phyloP scores from a whole-genome alignment of 2,888 invertebrate species.

The Polymixis lichenea region DNA sequence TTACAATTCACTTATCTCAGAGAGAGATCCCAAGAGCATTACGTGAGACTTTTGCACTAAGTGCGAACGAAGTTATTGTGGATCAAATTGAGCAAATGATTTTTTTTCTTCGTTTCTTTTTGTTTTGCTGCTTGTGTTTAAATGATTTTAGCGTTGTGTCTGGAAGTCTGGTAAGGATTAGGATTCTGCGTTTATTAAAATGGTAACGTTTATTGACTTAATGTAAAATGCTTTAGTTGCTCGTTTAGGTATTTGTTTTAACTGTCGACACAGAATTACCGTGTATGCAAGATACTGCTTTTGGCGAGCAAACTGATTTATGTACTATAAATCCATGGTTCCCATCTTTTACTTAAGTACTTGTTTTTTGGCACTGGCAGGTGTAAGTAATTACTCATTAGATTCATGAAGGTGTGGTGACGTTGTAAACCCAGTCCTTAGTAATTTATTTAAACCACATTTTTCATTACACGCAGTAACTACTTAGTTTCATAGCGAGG shows the following conservation, averaged over 20 bases:
- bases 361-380: no score
- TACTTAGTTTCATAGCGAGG: conserved; percentile 41
- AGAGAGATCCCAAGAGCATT: conserved; percentile 71
- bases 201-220: no score
- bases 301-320: no score
- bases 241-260: background rate
- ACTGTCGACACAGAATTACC: background rate
- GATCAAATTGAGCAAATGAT: conserved; percentile 50
- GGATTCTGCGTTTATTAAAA: background rate
- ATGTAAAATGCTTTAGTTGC: no score
- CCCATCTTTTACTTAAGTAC: no score
- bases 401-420: background rate
- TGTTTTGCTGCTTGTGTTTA: conserved; percentile 2
- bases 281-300: no score
- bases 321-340: no score
- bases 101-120: conserved; percentile 24
- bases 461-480: conserved; percentile 32
- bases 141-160: conserved; percentile 21
- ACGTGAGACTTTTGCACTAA: conserved; percentile 78
- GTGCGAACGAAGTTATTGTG: conserved; percentile 73
- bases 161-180: background rate
- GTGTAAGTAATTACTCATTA: background rate
- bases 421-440: background rate
- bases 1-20: conserved; percentile 82
- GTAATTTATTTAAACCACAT: conserved; percentile 19